Conservation (phyloP, 2,888 invertebrate species). For the Sinopyrophorus schimmeli region DNA sequence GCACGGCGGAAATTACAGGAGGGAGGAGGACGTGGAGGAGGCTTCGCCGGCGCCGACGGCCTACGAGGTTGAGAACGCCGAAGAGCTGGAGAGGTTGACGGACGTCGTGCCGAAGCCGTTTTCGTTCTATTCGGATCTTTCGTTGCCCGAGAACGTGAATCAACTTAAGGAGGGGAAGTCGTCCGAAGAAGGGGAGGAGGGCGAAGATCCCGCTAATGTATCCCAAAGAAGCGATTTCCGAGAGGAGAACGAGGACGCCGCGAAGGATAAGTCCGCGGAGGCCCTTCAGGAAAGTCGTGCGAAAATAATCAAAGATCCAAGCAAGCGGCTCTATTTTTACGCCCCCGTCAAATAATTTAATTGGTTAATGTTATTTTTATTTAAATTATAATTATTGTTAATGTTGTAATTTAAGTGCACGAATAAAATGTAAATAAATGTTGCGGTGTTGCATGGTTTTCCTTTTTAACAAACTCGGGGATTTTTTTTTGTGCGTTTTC, state of each 20-base stretch:
- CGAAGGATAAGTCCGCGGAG: conserved; percentile 30
- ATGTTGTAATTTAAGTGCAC: too few relatives aligned
- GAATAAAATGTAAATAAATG: too few relatives aligned
- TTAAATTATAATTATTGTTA: conserved; percentile 13
- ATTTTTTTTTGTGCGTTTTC: too few relatives aligned
- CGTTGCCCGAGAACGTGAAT: conserved; percentile 44
- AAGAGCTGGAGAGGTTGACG: conserved; percentile 34
- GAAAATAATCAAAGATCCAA: conserved; percentile 50
- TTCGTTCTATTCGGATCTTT: conserved; percentile 45
- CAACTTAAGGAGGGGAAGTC: conserved; percentile 35
- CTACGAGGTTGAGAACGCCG: conserved; percentile 8
- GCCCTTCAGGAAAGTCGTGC: conserved; percentile 21
- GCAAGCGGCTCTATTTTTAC: conserved; percentile 52
- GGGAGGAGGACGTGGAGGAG: conserved; percentile 20
- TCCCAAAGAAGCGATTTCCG: too few relatives aligned
- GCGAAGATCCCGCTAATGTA: conserved; percentile 7
- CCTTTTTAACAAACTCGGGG: too few relatives aligned
- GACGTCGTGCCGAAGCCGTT: conserved; percentile 46
- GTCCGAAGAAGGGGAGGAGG: conserved; percentile 5
- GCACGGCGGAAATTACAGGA: conserved; percentile 42
- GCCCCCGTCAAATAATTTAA: conserved; percentile 40
- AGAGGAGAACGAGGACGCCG: conserved; percentile 4
- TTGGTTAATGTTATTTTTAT: conserved; percentile 6
- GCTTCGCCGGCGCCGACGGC: conserved; percentile 1
- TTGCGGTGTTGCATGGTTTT: too few relatives aligned